Percentiles rank a stretch among this genome's conserved stretches.
Conservation (phyloP, 2,113 vertebrate genomes). For the Cynocephalus volans region DNA sequence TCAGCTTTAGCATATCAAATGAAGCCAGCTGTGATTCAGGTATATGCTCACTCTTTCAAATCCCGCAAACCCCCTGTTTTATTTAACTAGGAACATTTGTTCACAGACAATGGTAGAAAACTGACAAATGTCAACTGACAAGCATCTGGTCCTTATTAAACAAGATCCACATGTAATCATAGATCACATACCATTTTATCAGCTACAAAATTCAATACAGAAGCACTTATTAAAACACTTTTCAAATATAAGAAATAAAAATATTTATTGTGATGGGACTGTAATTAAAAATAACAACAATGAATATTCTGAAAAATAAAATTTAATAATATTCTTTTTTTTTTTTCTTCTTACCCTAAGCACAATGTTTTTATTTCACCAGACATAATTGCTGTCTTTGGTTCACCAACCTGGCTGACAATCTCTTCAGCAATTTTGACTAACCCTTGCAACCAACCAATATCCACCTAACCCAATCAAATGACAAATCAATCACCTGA, state of each 20-base stretch:
- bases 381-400: background rate
- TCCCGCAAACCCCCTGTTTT: constrained; percentile 47
- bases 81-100: constrained; percentile 81
- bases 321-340: background rate
- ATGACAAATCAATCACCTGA: background rate
- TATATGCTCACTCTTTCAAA: constrained; percentile 57
- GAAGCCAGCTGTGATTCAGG: constrained; percentile 60
- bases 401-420: background rate
- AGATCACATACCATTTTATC: constrained; percentile 69
- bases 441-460: background rate
- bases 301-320: background rate
- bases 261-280: constrained; percentile 46
- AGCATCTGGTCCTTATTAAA: constrained; percentile 69
- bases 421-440: background rate
- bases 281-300: background rate
- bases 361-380: background rate
- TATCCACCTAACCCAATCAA: background rate
- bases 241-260: constrained; percentile 68
- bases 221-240: constrained; percentile 55
- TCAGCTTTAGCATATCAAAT: constrained; percentile 70
- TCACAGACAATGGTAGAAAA: constrained; percentile 77
- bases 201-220: constrained; percentile 63
- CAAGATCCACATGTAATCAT: constrained; percentile 70
- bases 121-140: constrained; percentile 82
- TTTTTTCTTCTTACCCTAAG: background rate